phyloP scores from a whole-genome alignment of 2,888 invertebrate species.

The Mythimna albipuncta region DNA sequence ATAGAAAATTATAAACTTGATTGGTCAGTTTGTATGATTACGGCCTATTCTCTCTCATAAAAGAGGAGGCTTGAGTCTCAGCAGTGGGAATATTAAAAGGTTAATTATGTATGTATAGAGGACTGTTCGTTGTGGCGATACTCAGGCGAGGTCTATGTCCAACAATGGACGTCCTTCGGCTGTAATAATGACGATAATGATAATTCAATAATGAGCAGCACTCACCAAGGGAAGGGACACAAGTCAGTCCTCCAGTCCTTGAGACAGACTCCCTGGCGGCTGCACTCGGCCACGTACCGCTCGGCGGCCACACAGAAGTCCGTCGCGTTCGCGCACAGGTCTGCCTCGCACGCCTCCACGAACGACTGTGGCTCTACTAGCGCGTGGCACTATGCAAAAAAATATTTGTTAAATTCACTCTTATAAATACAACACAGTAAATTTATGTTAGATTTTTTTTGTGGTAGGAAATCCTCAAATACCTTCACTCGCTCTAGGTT shows the following conservation, averaged over 20 bases:
- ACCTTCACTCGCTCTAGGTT: background rate
- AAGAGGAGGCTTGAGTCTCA: no score
- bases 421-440: background rate
- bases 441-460: background rate
- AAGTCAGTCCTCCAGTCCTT: constrained; percentile 92
- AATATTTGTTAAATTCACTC: no score
- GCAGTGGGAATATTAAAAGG: no score
- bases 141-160: no score
- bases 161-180: no score
- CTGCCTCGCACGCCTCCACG: constrained; percentile 93
- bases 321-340: constrained; percentile 91
- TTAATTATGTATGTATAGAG: no score
- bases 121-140: no score
- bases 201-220: constrained; percentile 3
- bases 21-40: no score
- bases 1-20: no score
- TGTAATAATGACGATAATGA: no score
- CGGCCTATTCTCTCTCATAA: no score
- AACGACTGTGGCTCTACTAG: constrained; percentile 93
- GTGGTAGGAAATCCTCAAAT: background rate
- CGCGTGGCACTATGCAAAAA: constrained; percentile 91
- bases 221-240: constrained; percentile 93
- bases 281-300: constrained; percentile 94
- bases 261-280: constrained; percentile 93
- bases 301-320: constrained; percentile 92